A percentile compares a stretch with the other conserved stretches of the same genome.
Conservation (phyloP, 64 coral and sea anemone genomes). For the Montipora sp. region DNA sequence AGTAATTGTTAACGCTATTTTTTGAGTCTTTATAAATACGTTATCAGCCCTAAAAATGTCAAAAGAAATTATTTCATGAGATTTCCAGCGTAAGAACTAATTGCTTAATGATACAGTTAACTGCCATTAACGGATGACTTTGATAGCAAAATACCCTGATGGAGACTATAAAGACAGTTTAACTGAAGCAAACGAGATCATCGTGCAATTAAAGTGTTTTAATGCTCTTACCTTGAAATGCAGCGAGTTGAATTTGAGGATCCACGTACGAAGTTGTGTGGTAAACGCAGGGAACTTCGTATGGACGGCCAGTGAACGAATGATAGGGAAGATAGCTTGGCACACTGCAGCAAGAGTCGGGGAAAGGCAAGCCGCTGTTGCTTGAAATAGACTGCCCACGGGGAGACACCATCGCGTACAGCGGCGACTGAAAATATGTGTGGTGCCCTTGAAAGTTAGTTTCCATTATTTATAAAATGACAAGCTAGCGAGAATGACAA, state of each 20-base stretch:
- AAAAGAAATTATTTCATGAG: slow-evolving; percentile 37
- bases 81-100: neutral
- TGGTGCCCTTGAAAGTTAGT: slow-evolving; percentile 65
- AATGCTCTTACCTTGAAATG: slow-evolving; percentile 78
- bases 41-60: slow-evolving; percentile 34
- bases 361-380: slow-evolving; percentile 26
- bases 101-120: slow-evolving; percentile 10
- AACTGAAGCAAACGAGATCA: neutral
- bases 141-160: neutral
- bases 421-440: slow-evolving; percentile 76
- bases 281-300: slow-evolving; percentile 82
- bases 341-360: slow-evolving; percentile 73
- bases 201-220: neutral
- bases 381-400: slow-evolving; percentile 42
- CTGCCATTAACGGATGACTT: neutral
- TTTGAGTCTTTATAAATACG: neutral
- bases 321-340: slow-evolving; percentile 75
- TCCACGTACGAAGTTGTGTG: slow-evolving; percentile 55
- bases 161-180: neutral
- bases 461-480: slow-evolving; percentile 71
- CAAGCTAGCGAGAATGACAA: neutral
- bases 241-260: slow-evolving; percentile 49
- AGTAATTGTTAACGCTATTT: neutral
- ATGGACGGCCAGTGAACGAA: slow-evolving; percentile 56
- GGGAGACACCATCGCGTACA: slow-evolving; percentile 74